phyloP scores from a whole-genome alignment of 64 coral and sea anemone genomes.

The Porites australiensis region DNA sequence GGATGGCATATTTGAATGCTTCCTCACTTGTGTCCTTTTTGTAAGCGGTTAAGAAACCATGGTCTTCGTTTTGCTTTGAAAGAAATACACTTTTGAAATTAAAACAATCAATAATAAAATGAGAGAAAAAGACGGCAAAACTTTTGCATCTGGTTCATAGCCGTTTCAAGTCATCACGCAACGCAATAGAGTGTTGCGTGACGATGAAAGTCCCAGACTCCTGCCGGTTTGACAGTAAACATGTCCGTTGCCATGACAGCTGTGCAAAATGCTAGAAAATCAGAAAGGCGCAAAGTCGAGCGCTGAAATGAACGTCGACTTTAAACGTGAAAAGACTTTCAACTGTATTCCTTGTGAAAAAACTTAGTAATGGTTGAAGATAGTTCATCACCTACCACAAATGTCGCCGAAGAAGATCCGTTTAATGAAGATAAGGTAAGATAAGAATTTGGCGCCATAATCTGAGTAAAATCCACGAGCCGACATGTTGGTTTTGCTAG shows the following conservation, averaged over 20 bases:
- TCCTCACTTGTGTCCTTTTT: too few species aligned
- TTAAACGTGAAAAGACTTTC: neutral
- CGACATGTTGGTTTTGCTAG: neutral
- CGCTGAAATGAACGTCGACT: slow-evolving; percentile 22
- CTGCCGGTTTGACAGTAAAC: slow-evolving; percentile 28
- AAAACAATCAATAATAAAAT: too few species aligned
- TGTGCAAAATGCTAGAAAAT: neutral
- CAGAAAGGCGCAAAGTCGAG: slow-evolving; percentile 19
- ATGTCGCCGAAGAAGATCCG: slow-evolving; percentile 33
- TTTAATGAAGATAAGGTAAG: slow-evolving; percentile 80
- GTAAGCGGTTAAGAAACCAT: too few species aligned
- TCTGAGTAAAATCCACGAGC: neutral
- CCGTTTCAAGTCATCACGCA: too few species aligned
- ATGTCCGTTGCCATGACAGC: slow-evolving; percentile 49
- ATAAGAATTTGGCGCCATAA: neutral
- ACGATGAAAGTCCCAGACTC: neutral
- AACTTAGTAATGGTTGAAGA: slow-evolving; percentile 7
- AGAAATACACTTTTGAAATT: too few species aligned
- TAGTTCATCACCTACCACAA: neutral
- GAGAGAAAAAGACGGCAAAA: too few species aligned
- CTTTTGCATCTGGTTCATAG: too few species aligned
- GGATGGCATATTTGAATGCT: too few species aligned
- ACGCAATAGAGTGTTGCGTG: neutral
- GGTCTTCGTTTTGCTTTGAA: too few species aligned
- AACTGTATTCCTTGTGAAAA: neutral